phyloP scores from a whole-genome alignment of 2,888 invertebrate species.

The Kuschelorhynchus macadamiae region DNA sequence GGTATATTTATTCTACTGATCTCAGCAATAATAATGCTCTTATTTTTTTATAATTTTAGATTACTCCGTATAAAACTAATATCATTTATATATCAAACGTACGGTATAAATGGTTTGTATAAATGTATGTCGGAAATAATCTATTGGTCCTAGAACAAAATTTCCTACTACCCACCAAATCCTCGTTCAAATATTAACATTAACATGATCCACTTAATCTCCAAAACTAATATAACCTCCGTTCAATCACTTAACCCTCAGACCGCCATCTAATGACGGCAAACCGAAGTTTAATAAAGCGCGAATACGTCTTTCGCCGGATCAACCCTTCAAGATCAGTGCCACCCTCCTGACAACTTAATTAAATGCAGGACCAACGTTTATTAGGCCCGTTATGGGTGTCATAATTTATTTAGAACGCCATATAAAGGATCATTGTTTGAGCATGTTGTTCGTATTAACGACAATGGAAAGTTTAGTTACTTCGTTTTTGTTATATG shows the following conservation, averaged over 20 bases:
- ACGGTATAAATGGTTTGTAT: no score
- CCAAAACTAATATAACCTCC: conserved; percentile 25
- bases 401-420: conserved; percentile 41
- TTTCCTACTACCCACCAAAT: no score
- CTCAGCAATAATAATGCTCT: no score
- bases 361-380: conserved; percentile 36
- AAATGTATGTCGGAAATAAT: no score
- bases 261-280: conserved; percentile 36
- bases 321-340: conserved; percentile 46
- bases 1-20: no score
- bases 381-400: conserved; percentile 35
- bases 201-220: conserved; percentile 18
- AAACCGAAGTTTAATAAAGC: conserved; percentile 47
- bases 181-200: no score
- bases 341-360: conserved; percentile 39
- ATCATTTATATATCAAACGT: no score
- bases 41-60: no score
- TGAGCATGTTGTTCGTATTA: conserved; percentile 17
- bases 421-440: conserved; percentile 15
- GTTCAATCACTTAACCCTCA: conserved; percentile 18
- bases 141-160: no score
- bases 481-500: no score
- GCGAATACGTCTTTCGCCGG: conserved; percentile 39
- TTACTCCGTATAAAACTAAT: no score
- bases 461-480: no score